A percentile compares a stretch with the other conserved stretches of the same genome.
Evolutionary conservation across 1,140 invertebrate genomes (phyloP).

Genomic region (Meloidogyne chitwoodi): DNA sequence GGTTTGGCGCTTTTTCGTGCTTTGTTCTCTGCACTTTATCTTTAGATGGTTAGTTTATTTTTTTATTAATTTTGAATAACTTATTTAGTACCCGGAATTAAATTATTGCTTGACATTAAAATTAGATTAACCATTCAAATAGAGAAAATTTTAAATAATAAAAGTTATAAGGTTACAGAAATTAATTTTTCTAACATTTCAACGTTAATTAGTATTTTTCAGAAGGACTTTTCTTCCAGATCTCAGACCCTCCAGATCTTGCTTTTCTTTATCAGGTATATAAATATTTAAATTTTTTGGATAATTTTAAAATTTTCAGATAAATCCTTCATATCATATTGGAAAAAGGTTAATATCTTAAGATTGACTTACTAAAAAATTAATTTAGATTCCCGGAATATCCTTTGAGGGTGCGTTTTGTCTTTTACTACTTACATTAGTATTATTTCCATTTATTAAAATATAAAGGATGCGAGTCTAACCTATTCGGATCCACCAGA

Average conservation of each 20-base stretch:
- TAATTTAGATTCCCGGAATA: not conserved
- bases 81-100: too few species aligned
- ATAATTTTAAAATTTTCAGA: not conserved
- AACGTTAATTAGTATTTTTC: conserved; percentile 4
- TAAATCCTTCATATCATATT: conserved; percentile 30
- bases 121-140: too few species aligned
- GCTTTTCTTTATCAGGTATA: conserved; percentile 27
- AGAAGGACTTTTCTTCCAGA: conserved; percentile 35
- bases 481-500: conserved; percentile 46
- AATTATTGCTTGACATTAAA: too few species aligned
- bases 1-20: not conserved
- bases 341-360: not conserved
- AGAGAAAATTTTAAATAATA: too few species aligned
- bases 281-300: not conserved
- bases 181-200: not conserved
- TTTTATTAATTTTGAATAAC: not conserved
- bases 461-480: conserved; percentile 24
- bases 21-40: not conserved
- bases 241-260: conserved; percentile 21
- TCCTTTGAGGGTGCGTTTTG: not conserved
- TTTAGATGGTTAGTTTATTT: not conserved
- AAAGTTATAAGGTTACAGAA: too few species aligned
- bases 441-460: not conserved
- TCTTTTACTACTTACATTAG: not conserved
- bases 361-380: not conserved